Percentiles rank a stretch among this genome's conserved stretches.
These are phyloP conservation scores for Hystrix brachyura DNA, from an alignment of 2,113 vertebrate species.

Conservation along the genomic window DNA sequence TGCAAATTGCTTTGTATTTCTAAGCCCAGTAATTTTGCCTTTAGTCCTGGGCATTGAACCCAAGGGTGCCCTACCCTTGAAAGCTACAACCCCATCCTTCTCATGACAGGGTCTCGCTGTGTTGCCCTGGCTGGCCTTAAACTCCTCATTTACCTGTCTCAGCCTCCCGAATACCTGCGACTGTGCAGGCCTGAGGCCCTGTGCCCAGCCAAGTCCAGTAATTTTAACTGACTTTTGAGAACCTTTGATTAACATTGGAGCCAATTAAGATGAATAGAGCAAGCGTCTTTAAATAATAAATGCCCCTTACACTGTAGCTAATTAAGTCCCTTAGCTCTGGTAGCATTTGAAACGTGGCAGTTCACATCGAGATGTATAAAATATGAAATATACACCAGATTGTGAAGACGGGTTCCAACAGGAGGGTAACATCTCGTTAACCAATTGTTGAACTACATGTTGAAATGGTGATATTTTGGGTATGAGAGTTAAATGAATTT, in stretches of 20 bases:
- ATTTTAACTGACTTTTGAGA: not conserved
- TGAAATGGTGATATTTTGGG: not conserved
- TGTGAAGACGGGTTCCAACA: not conserved
- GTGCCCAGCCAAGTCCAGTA: not conserved
- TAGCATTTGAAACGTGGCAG: not conserved
- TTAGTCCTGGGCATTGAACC: not conserved
- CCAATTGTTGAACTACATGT: not conserved
- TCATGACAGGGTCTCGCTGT: not conserved
- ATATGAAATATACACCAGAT: not conserved
- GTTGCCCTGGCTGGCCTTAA: too few species aligned
- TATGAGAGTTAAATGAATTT: not conserved
- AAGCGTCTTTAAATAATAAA: not conserved
- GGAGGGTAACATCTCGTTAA: not conserved
- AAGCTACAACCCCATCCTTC: not conserved
- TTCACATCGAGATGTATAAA: fast-evolving
- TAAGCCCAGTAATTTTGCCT: not conserved
- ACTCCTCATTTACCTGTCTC: not conserved
- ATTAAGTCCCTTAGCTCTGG: not conserved
- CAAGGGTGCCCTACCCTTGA: not conserved
- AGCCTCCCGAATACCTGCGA: not conserved
- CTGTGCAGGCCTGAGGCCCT: not conserved
- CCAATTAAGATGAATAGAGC: not conserved
- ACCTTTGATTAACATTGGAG: constrained; percentile 33
- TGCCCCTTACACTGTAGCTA: not conserved
- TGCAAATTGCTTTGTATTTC: not conserved